phyloP scores from a whole-genome alignment of 1,140 invertebrate species.

The Arctopsyche grandis region DNA sequence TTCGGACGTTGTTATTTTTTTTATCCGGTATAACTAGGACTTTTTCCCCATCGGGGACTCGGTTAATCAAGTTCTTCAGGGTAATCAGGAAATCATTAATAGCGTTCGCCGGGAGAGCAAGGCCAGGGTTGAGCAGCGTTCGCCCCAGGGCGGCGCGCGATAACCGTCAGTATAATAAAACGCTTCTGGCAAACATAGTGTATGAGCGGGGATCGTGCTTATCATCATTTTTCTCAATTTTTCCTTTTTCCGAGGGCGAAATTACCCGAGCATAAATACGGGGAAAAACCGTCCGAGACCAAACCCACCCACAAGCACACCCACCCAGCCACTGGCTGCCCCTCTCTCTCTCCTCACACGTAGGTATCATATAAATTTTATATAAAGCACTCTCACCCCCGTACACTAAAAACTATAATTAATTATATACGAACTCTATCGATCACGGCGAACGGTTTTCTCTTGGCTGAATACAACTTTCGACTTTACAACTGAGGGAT shows the following conservation, averaged over 20 bases:
- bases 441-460: neutral
- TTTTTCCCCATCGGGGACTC: constrained; percentile 9
- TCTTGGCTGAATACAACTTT: no score
- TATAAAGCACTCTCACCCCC: no score
- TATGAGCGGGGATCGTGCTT: constrained; percentile 37
- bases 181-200: constrained; percentile 39
- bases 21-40: neutral
- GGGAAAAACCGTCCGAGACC: neutral
- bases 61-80: constrained; percentile 24
- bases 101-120: neutral
- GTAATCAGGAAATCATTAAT: constrained; percentile 23
- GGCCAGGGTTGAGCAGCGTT: neutral
- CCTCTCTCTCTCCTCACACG: no score
- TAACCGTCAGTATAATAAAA: constrained; percentile 47
- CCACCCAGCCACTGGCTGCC: neutral
- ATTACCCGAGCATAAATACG: constrained; percentile 42
- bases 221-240: constrained; percentile 47
- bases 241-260: constrained; percentile 36
- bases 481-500: no score
- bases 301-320: neutral
- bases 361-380: no score
- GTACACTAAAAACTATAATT: no score
- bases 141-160: constrained; percentile 7
- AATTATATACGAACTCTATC: neutral
- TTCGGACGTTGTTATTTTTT: neutral